Percentiles rank a stretch among this genome's conserved stretches.
phyloP scores from a whole-genome alignment of 2,113 vertebrate species.

The Xenopus borealis region DNA sequence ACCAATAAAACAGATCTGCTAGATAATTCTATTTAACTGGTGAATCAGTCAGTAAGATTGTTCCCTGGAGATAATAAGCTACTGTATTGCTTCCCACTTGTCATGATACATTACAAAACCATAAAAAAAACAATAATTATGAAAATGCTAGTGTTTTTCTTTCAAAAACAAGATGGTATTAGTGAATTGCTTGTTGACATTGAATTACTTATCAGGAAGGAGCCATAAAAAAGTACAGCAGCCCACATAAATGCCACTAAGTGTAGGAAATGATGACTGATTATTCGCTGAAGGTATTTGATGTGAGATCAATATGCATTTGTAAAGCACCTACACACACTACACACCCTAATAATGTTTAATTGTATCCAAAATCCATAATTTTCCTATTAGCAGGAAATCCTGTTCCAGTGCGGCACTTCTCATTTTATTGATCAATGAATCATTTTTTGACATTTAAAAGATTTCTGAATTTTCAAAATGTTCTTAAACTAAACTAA shows the following conservation, averaged over 20 bases:
- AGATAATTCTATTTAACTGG: too few species aligned
- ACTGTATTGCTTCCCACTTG: too few species aligned
- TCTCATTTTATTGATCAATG: slow-evolving; percentile 12
- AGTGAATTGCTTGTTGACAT: not conserved
- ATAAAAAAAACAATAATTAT: too few species aligned
- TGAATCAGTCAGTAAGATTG: too few species aligned
- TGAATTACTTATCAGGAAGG: not conserved
- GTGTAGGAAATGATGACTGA: slow-evolving; percentile 15
- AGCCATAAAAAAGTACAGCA: not conserved
- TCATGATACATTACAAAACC: too few species aligned
- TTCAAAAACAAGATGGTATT: too few species aligned
- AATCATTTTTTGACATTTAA: slow-evolving; percentile 7
- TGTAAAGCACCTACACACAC: slow-evolving; percentile 7
- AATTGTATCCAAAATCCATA: slow-evolving; percentile 25
- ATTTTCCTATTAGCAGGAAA: slow-evolving; percentile 14
- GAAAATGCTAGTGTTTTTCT: too few species aligned
- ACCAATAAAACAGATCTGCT: too few species aligned
- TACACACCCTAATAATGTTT: slow-evolving; percentile 25
- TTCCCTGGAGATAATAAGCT: too few species aligned
- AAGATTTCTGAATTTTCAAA: too few species aligned
- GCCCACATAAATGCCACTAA: not conserved
- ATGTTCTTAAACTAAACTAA: too few species aligned
- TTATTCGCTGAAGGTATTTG: slow-evolving; percentile 5
- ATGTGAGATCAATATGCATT: slow-evolving; percentile 13
- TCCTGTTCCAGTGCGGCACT: slow-evolving; percentile 1